Conservation (phyloP, 2,888 invertebrate species). For the Synanthedon andrenaeformis region DNA sequence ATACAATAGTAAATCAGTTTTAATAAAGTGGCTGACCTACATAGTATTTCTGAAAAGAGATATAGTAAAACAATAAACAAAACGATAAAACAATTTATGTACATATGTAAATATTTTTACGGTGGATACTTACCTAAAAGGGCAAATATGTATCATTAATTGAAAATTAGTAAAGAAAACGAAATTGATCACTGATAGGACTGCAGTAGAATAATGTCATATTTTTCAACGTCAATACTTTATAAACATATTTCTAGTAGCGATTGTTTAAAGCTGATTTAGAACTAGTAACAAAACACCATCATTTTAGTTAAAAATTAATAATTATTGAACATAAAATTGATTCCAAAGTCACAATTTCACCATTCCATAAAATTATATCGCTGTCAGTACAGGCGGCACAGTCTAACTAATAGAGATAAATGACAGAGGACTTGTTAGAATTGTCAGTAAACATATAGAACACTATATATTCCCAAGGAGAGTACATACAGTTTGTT, state of each 20-base stretch:
- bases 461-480: too few species aligned
- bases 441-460: too few species aligned
- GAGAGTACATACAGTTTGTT: too few species aligned
- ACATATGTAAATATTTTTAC: background rate
- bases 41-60: too few species aligned
- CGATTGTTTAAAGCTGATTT: conserved; percentile 20
- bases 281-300: conserved; percentile 23
- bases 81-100: too few species aligned
- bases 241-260: conserved; percentile 19
- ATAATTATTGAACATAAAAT: conserved; percentile 34
- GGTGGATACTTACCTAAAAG: background rate
- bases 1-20: too few species aligned
- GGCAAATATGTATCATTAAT: too few species aligned
- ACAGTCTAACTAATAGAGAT: too few species aligned
- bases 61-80: conserved; percentile 1
- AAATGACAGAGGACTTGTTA: too few species aligned
- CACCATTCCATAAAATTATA: conserved; percentile 53
- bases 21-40: too few species aligned
- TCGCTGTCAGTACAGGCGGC: too few species aligned
- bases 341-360: conserved; percentile 51
- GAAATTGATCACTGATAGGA: conserved; percentile 24
- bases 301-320: conserved; percentile 35
- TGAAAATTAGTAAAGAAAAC: conserved; percentile 18
- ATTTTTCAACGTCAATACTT: conserved; percentile 23
- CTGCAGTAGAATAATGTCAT: conserved; percentile 34